Conservation (phyloP, 2,888 invertebrate genomes). For the Timema podura region DNA sequence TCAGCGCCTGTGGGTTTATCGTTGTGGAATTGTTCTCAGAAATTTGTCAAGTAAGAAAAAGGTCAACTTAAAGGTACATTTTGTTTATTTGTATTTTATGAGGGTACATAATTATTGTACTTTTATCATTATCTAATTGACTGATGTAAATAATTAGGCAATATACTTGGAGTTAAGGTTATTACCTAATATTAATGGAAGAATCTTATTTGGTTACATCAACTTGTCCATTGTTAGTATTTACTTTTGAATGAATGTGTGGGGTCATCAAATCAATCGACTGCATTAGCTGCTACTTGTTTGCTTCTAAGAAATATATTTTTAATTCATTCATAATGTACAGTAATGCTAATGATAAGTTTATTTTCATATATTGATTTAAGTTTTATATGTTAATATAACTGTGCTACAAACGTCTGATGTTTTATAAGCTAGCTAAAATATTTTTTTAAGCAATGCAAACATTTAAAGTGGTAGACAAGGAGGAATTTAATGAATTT, state of each 20-base stretch:
- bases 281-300: too few species aligned
- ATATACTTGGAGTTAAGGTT: conserved; percentile 31
- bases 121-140: conserved; percentile 27
- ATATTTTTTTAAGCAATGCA: conserved; percentile 12
- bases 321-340: too few species aligned
- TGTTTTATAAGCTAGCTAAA: conserved; percentile 3
- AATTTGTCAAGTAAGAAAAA: conserved; percentile 10
- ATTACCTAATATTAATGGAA: conserved; percentile 31
- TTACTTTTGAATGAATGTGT: conserved; percentile 26
- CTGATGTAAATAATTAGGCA: conserved; percentile 35
- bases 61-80: neutral
- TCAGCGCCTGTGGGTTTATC: conserved; percentile 25
- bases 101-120: too few species aligned
- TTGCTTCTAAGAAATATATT: too few species aligned
- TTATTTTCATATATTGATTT: conserved; percentile 1
- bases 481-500: too few species aligned
- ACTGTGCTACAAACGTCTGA: conserved; percentile 6
- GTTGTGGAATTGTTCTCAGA: conserved; percentile 16
- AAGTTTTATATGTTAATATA: neutral
- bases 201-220: conserved; percentile 32
- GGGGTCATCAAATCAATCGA: too few species aligned
- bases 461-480: too few species aligned
- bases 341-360: neutral
- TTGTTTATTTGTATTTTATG: conserved; percentile 14
- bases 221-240: conserved; percentile 35